Base-by-base conservation (phyloP, 2,888 invertebrate species). In the Papilio gigon region DNA sequence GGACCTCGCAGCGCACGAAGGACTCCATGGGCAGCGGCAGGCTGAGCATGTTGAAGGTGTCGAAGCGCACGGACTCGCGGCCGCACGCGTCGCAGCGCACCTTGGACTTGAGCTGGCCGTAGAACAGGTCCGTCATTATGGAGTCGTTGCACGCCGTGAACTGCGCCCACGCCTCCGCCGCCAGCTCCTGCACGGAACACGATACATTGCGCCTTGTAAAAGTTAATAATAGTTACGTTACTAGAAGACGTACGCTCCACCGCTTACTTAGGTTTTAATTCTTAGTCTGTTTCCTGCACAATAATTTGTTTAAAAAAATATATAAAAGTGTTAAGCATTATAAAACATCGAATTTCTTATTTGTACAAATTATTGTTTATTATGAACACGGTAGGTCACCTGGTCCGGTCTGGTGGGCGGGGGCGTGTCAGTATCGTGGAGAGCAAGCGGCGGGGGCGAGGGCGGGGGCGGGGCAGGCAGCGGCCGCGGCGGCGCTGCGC, bases 1-100 rank as follows among this genome's bases (percentile, higher is more conserved):
- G 92, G 66, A 96, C 93, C 83, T 97, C 96, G 76, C 95, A 93
- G 72, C 96, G 94, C 61, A 96, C 94, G 79, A 94, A 96, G 83
- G 95, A 95, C 87, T 98, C 98, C 93, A 98, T 96, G 25, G 98
- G 98, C 77, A 98, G 92, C 69, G 98, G 98, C 78, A 98, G 91
- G 74, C 97, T 96, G 60, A 98, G 94, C 88, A 97, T 95, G 85
- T 97, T 97, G 92, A 98, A 98, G 1, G 98, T 96, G 90, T 98
- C 98, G 88, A 98, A 98, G 53, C 97, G 94, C 69, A 97, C 97
- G 64, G 97, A 97, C 78, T 96, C 96, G 73, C 95, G 94, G 11
- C 95, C 95, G 89, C 98, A 98, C 25, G 95, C 94, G 78, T 95
- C 94, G 86, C 98, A 98, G 60, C 95, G 95, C 64, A 95, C 96